Base-by-base conservation (phyloP, 2,113 vertebrate species). In the Engystomops pustulosus region DNA sequence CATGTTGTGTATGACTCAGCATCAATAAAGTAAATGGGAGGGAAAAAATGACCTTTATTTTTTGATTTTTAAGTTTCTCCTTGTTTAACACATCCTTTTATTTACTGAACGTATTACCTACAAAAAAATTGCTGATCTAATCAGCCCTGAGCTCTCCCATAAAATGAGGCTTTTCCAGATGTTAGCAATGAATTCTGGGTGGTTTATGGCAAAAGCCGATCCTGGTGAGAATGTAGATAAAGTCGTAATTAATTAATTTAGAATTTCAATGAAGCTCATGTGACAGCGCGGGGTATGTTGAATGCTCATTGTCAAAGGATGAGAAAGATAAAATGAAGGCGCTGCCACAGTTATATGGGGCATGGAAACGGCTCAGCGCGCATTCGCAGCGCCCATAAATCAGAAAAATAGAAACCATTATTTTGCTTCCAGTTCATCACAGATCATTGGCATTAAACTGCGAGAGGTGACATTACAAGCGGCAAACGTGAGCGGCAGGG, bases 111-210 rank as follows among this genome's bases (percentile, higher is more conserved):
- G 38, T 18, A 44, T 36, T 41, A 34, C 20, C 27, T n/a, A 8
- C 44, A 12, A 12, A 62, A 71, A 83, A 23, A 25, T 6, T 70
- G 25, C 30, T 68, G 62, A 65, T 49, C 30, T 36, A 51, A 81
- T 27, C 27, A 70, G 32, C 32, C 11, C 45, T 9, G 11, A 8
- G 47, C 12, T 75, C 32, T 18, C 47, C 67, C 74, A 32, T 79
- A 79, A 79, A 79, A 84, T 41, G 3, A 68, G 38, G 23, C n/a
- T 27, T 65, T 38, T 84, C 82, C 82, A 84, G 82, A 77, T 84
- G 82, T 78, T 69, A 30, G 72, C 72, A 27, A 68, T 84, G 82
- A 78, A 85, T 85, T 69, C 23, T 79, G 45, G 83, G 83, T 78
- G 58, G 83, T 79, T 85, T 85, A 85, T 79, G 62, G 62, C 51